Evolutionary conservation across 1,140 invertebrate genomes (phyloP), one percentile per base, ranked within the genome.

Genomic region (Drosophila melanogaster): DNA sequence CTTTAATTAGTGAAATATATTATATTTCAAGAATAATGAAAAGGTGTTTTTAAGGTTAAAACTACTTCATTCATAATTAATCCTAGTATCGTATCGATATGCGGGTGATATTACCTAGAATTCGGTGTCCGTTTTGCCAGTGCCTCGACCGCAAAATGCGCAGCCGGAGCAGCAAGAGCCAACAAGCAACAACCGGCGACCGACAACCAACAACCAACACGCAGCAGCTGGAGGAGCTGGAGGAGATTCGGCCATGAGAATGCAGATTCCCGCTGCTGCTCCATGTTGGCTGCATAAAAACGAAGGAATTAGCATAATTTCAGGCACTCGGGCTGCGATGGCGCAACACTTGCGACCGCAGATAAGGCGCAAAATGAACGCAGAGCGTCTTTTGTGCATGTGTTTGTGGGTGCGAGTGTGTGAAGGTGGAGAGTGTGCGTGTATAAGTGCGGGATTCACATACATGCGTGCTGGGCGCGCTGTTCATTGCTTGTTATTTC

Each of bases 231-330:
- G 59, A 61, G 54, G 46, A 57, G 47, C 71, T 59, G 55, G 37
- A 51, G 62, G 41, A 50, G 55, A 56, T 70, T 70, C 50, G 64
- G 35, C 51, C 55, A 77, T 77, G 59, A 57, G 65, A 62, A 79
- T 85, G 77, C 61, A 79, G 72, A 79, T 64, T 79, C 74, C 72
- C 33, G 64, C 46, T 65, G 46, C 64, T 51, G 81, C 62, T 77
- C 30, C 61, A 75, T 80, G 77, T 76, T 76, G 71, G 67, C 57
- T 79, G 75, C 83, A 86, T 81, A 83, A 87, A 86, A 81, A 72
- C 75, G 75, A 69, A 83, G 75, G 83, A 86, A 86, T 87, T 86
- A 87, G 83, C 83, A 86, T 86, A 86, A 87, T 86, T 83, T 86
- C 79, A 79, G 77, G 72, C 65, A 73, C 75, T 83, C 79, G 47